These are phyloP conservation scores for Cryptocephalus moraei DNA, from an alignment of 2,888 invertebrate species.

Conservation along the genomic window DNA sequence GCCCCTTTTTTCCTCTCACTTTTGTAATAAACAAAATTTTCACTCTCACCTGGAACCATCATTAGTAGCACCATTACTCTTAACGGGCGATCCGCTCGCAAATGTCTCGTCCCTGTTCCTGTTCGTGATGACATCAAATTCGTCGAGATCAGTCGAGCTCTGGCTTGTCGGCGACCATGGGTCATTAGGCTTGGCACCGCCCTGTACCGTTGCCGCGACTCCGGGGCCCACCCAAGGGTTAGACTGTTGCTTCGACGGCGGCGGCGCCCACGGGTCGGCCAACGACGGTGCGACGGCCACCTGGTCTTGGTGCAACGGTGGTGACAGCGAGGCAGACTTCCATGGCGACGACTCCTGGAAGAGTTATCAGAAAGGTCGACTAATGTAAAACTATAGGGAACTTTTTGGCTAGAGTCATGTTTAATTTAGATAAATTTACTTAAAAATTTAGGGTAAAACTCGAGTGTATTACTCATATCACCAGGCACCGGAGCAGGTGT, in stretches of 20 bases:
- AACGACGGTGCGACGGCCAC: conserved; percentile 40
- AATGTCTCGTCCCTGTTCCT: conserved; percentile 34
- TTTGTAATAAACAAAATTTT: no score
- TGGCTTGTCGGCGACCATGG: conserved; percentile 44
- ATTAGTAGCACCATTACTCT: conserved; percentile 13
- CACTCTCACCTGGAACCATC: neutral
- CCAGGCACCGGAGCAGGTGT: no score
- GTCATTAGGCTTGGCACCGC: conserved; percentile 31
- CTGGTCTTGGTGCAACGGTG: conserved; percentile 9
- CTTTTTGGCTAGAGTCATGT: no score
- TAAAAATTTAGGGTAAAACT: no score
- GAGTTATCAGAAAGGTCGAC: no score
- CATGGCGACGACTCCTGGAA: conserved; percentile 47
- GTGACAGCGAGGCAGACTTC: conserved; percentile 43
- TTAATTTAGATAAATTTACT: no score
- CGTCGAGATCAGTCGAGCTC: conserved; percentile 63
- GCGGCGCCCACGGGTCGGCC: conserved; percentile 48
- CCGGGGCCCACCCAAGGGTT: conserved; percentile 44
- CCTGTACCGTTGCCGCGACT: neutral
- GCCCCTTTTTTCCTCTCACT: no score
- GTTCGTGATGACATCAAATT: conserved; percentile 79
- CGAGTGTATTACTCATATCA: no score
- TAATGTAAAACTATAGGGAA: no score
- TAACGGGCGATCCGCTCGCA: conserved; percentile 1
- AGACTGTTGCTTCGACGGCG: conserved; percentile 7